phyloP scores from a whole-genome alignment of 2,888 invertebrate genomes.

The Acronicta psi region DNA sequence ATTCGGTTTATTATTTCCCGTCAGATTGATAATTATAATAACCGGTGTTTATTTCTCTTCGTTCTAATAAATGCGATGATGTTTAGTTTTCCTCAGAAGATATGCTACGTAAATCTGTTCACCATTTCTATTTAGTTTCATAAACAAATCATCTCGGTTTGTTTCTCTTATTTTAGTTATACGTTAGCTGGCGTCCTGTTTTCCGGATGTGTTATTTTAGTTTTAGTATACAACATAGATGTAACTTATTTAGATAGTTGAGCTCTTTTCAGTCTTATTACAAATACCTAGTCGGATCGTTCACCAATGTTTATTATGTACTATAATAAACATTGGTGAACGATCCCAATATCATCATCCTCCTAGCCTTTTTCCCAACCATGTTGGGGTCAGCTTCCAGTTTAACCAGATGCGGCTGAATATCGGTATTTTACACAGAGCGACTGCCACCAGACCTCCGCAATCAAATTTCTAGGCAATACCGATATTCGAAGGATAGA shows the following conservation, averaged over 20 bases:
- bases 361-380: too few relatives aligned
- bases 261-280: not conserved
- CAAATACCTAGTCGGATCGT: not conserved
- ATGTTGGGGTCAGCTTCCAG: too few relatives aligned
- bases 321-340: not conserved
- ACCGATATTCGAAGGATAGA: too few relatives aligned
- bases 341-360: too few relatives aligned
- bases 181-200: constrained; percentile 14
- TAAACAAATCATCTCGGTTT: constrained; percentile 46
- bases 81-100: constrained; percentile 42
- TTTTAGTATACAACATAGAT: constrained; percentile 13
- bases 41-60: constrained; percentile 41
- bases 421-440: too few relatives aligned
- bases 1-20: constrained; percentile 25
- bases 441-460: too few relatives aligned
- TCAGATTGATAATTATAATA: constrained; percentile 47
- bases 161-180: constrained; percentile 41
- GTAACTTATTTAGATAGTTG: not conserved
- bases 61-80: constrained; percentile 46
- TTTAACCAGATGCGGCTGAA: too few relatives aligned
- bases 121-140: constrained; percentile 42
- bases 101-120: constrained; percentile 24
- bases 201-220: constrained; percentile 31
- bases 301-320: not conserved
- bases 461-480: too few relatives aligned